Base-by-base conservation (phyloP, 2,797 vertebrate species). In the Smutsia temminckii region DNA sequence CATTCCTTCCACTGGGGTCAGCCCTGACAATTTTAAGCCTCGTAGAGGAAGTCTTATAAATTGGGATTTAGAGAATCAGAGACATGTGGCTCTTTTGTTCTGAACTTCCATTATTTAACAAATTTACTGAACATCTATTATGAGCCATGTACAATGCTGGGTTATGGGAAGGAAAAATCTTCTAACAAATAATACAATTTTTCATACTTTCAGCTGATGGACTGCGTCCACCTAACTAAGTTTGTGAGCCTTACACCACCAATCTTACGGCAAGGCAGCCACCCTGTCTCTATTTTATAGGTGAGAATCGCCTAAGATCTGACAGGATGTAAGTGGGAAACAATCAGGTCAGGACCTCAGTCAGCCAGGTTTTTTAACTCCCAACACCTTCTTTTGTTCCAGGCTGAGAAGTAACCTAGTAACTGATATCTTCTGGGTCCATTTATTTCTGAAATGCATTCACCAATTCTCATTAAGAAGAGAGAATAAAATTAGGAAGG, bases 41-140 rank as follows among this genome's bases (percentile, higher is more conserved):
- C 37, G 90, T n/a, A 34, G 78, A 87, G 46, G 55, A 96, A 66
- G 37, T 87, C 83, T 79, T 83, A 59, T 20, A 75, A 94, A 75
- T 57, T 74, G n/a, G 32, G 49, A 51, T 75, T 87, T 79, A 93
- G 57, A 42, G 34, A 49, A 32, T 53, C 61, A 61, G 40, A 87
- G 42, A 72, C 27, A 11, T 25, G 32, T 27, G 18, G 5, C 66
- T 72, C 49, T 72, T 89, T 85, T 59, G 29, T 85, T 85, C 40
- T 34, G 13, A 55, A 83, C 27, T 63, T 63, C 85, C 51, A 49
- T 75, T 78, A 57, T 66, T 80, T 78, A 77, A 49, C n/a, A 81
- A 6, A 57, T 79, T 74, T 92, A 42, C 21, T 34, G 37, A 95
- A 21, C 14, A 92, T 34, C 64, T 78, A 34, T 18, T 55, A 4